Base-by-base conservation (phyloP, 64 coral and sea anemone species). In the Platygyra sinensis region DNA sequence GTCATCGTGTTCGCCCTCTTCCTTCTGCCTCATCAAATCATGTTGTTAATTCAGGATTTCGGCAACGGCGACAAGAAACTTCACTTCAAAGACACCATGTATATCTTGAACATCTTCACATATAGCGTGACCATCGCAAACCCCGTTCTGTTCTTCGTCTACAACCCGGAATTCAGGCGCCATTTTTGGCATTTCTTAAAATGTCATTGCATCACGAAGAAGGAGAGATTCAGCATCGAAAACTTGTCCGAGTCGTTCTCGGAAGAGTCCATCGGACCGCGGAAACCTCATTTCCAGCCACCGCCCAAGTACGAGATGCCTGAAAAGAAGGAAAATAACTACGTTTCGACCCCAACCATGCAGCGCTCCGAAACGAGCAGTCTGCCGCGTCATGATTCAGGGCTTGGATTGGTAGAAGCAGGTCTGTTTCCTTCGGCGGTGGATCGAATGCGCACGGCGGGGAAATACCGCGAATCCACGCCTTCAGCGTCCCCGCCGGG, bases 11-110 rank as follows among this genome's bases (percentile, higher is more conserved):
- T 97, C 59, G 91, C 91, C 22, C 25, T 97, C 7, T 62, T 97
- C 5, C 19, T 91, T 17, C 69, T 97, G 5, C 95, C 95, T 17
- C 78, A 94, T 6, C 95, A 94, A 24, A 91, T 97, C 76, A 94
- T 88, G 90, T 93, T 88, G 95, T 75, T 94, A 6, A 50, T 97
- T 19, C 54, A 86, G 71, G 91, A 94, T 62, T 97, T 93, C 60
- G 61, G 27, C 0, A 20, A 38, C 0, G 95, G 88, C 10, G 67
- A 81, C 67, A 54, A 78, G 13, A 88, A 91, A 83, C 91, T 92
- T 24, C 90, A 97, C 87, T 97, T 97, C 59, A 14, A 16, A 9
- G 89, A 83, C 28, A 62, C 62, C 0, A 33, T 79, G 14, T 91
- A 97, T 18, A 62, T 97, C n/a, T 31, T 97, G 16, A 84, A 91